phyloP scores from a whole-genome alignment of 2,113 vertebrate species.

The Pagrus major region DNA sequence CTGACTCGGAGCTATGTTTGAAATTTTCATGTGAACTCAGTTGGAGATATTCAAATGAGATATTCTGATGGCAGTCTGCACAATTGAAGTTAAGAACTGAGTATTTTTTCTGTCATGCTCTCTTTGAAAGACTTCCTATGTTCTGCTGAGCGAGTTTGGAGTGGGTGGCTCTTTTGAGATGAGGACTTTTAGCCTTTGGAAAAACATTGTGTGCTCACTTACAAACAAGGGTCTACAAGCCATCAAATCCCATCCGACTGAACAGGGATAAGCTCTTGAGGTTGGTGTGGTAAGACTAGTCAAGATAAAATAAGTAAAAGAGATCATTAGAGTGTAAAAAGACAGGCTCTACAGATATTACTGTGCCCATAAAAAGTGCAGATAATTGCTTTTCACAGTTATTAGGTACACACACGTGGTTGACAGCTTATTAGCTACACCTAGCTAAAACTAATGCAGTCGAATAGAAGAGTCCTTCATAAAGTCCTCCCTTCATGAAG shows the following conservation, averaged over 20 bases:
- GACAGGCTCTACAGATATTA: not conserved
- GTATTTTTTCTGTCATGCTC: not conserved
- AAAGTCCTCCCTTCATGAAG: not conserved
- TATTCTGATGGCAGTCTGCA: slow-evolving; percentile 1
- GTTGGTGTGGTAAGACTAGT: not conserved
- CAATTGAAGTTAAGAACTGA: slow-evolving; percentile 1
- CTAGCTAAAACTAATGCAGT: not conserved
- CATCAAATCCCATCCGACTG: slow-evolving; percentile 9
- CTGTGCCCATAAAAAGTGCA: not conserved
- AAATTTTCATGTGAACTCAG: slow-evolving; percentile 69
- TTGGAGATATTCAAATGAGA: slow-evolving; percentile 64
- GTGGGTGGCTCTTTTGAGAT: not conserved
- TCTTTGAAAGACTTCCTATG: not conserved
- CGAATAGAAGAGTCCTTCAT: not conserved
- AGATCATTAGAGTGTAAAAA: not conserved
- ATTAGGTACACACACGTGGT: not conserved
- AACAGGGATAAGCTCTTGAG: not conserved
- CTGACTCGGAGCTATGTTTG: slow-evolving; percentile 75
- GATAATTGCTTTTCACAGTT: not conserved
- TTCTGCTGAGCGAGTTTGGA: not conserved
- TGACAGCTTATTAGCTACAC: not conserved
- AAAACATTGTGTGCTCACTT: slow-evolving; percentile 27
- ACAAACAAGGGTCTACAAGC: not conserved
- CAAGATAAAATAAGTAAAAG: not conserved
- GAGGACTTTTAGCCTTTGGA: slow-evolving; percentile 1